Percentiles rank a stretch among this genome's conserved stretches.
Evolutionary conservation across 2,797 vertebrate genomes (phyloP).

Genomic region (Furcifer pardalis): DNA sequence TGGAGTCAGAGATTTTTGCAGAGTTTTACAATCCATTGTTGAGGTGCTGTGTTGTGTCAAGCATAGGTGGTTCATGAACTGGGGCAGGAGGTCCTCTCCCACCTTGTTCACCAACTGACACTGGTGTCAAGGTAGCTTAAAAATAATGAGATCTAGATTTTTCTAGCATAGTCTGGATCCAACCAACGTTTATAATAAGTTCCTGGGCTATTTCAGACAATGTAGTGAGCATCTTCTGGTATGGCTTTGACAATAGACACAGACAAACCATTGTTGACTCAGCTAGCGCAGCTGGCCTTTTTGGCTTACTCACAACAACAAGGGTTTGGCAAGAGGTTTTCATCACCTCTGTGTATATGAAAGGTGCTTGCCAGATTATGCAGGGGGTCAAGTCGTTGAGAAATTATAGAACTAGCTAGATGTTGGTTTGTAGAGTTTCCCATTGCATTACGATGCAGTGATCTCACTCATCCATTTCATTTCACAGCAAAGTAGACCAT

Average conservation of each 20-base stretch:
- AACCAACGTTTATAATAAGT: neutral
- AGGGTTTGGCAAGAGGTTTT: slow-evolving; percentile 28
- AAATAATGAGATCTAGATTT: neutral
- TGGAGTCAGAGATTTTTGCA: too few relatives aligned
- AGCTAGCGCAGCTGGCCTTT: neutral
- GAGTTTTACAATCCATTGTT: too few relatives aligned
- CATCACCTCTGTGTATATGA: slow-evolving; percentile 48
- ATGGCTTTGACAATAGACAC: neutral
- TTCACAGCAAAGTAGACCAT: slow-evolving; percentile 48
- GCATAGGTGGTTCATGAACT: too few relatives aligned
- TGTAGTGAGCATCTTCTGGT: neutral
- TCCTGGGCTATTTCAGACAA: slow-evolving; percentile 4
- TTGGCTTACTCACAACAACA: neutral
- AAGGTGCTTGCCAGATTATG: slow-evolving; percentile 33
- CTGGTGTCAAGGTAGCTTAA: too few relatives aligned
- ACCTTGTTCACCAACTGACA: too few relatives aligned
- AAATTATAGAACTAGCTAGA: slow-evolving; percentile 37
- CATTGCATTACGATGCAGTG: slow-evolving; percentile 30
- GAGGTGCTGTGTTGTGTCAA: too few relatives aligned
- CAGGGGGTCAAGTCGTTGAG: slow-evolving; percentile 33
- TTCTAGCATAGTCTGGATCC: neutral
- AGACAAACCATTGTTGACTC: neutral
- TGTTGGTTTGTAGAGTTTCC: slow-evolving; percentile 29
- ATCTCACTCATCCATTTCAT: slow-evolving; percentile 38
- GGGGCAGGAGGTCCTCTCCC: too few relatives aligned